These are phyloP conservation scores for Dryadula phaetusa DNA, from an alignment of 2,888 invertebrate genomes.

Conservation along the genomic window DNA sequence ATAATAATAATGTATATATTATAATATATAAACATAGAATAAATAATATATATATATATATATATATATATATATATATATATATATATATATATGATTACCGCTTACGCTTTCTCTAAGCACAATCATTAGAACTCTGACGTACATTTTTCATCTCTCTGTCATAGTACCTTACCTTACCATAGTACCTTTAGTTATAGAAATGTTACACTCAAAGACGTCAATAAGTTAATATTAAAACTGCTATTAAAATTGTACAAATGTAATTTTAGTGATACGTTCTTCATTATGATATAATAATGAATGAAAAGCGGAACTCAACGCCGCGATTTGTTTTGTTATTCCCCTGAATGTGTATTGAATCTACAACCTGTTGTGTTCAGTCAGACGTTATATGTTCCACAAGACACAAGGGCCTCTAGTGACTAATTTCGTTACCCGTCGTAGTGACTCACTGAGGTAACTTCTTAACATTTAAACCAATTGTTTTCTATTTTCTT, in stretches of 20 bases:
- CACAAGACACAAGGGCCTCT: background rate
- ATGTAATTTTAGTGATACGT: no score
- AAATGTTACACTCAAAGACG: slow-evolving; percentile 52
- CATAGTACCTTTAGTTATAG: slow-evolving; percentile 58
- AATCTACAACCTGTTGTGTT: background rate
- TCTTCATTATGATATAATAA: no score
- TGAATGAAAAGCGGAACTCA: no score
- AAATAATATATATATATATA: no score
- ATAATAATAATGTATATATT: no score
- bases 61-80: no score
- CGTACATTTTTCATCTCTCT: slow-evolving; percentile 60
- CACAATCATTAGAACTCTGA: slow-evolving; percentile 52
- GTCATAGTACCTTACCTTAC: slow-evolving; percentile 65
- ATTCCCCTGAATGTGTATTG: no score
- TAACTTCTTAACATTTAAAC: background rate
- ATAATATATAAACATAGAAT: no score
- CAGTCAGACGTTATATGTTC: no score
- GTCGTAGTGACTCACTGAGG: slow-evolving; percentile 1
- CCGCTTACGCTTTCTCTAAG: background rate
- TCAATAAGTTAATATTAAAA: slow-evolving; percentile 9
- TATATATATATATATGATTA: background rate
- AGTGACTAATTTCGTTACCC: background rate
- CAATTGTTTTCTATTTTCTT: slow-evolving; percentile 5
- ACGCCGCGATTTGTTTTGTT: no score
- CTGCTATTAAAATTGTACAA: background rate